phyloP scores from a whole-genome alignment of 2,888 invertebrate species.

The Listrodromus nycthemerus region DNA sequence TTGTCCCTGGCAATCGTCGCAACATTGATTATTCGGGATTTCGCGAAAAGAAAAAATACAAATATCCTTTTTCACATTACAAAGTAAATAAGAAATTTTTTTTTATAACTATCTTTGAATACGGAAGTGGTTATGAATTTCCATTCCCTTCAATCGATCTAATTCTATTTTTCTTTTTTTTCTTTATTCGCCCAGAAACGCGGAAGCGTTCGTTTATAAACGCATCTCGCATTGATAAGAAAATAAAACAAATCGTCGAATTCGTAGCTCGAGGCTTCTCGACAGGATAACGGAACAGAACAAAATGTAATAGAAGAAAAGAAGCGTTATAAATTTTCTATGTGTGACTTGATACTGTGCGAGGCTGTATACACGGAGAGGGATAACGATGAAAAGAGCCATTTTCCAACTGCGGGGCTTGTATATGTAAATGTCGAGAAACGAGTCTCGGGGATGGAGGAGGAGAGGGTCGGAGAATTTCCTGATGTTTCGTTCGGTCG shows the following conservation, averaged over 20 bases:
- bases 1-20: too few species aligned
- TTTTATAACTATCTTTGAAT: too few species aligned
- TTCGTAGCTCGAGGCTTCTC: not conserved
- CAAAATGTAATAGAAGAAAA: not conserved
- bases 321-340: constrained; percentile 10
- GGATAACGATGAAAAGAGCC: constrained; percentile 49
- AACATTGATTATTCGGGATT: too few species aligned
- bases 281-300: not conserved
- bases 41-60: too few species aligned
- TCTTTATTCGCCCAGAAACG: not conserved
- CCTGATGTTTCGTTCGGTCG: constrained; percentile 67
- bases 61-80: too few species aligned
- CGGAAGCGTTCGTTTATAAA: not conserved
- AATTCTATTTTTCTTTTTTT: too few species aligned
- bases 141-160: too few species aligned
- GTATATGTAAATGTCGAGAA: constrained; percentile 57
- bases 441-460: constrained; percentile 63
- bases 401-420: constrained; percentile 54
- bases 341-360: constrained; percentile 25
- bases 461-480: constrained; percentile 56
- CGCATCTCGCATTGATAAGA: not conserved
- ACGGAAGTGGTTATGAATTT: too few species aligned
- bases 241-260: not conserved
- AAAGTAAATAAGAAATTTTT: too few species aligned
- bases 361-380: constrained; percentile 25